phyloP scores from a whole-genome alignment of 2,888 invertebrate species.

The Tachina lurida region DNA sequence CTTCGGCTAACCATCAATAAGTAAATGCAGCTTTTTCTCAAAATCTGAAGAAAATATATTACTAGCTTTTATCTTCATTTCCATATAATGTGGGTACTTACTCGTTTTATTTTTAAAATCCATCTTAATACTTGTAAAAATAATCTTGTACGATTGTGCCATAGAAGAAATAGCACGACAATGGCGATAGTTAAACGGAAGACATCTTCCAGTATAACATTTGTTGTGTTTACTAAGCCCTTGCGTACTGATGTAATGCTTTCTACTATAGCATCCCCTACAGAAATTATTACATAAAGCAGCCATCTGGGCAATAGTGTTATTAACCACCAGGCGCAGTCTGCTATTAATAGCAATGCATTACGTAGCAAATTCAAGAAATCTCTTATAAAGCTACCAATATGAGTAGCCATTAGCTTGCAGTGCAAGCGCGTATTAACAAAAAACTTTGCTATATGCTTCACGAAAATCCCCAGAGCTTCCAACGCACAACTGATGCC shows the following conservation, averaged over 20 bases:
- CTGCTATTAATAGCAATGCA: slow-evolving; percentile 73
- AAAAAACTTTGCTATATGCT: slow-evolving; percentile 70
- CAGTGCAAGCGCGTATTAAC: slow-evolving; percentile 71
- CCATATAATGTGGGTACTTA: slow-evolving; percentile 14
- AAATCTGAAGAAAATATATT: slow-evolving; percentile 29
- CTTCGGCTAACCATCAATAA: not conserved
- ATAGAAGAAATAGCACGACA: slow-evolving; percentile 64
- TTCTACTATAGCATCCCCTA: slow-evolving; percentile 71
- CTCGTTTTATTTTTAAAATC: slow-evolving; percentile 39
- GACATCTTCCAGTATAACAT: slow-evolving; percentile 70
- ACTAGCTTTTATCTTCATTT: not conserved
- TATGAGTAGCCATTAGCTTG: slow-evolving; percentile 71
- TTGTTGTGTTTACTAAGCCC: slow-evolving; percentile 43
- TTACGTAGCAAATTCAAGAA: slow-evolving; percentile 63
- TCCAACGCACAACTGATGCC: slow-evolving; percentile 69
- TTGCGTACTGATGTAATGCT: slow-evolving; percentile 58
- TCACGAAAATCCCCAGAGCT: slow-evolving; percentile 62
- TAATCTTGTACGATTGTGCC: slow-evolving; percentile 65
- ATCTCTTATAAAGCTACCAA: slow-evolving; percentile 62
- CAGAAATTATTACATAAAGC: slow-evolving; percentile 44
- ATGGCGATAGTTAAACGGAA: slow-evolving; percentile 73
- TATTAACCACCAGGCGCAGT: slow-evolving; percentile 72
- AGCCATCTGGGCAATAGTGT: slow-evolving; percentile 72
- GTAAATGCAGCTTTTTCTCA: slow-evolving; percentile 16
- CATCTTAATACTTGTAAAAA: not conserved